These are phyloP conservation scores for Grantiella picta DNA, from an alignment of 2,113 vertebrate species.

Conservation along the genomic window DNA sequence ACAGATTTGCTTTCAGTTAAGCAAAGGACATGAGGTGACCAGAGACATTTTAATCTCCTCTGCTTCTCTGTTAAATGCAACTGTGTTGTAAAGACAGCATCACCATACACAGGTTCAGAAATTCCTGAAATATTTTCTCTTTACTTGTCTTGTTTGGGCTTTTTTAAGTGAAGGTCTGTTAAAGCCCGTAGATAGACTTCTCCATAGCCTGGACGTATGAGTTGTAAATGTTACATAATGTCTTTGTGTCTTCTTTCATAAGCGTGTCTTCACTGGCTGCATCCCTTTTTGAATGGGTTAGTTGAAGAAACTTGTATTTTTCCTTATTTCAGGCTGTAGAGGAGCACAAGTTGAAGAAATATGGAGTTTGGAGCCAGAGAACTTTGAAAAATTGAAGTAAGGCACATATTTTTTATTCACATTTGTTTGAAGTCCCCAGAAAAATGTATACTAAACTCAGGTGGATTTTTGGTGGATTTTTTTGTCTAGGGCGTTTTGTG, in stretches of 20 bases:
- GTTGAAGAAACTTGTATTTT: not conserved
- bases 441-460: not conserved
- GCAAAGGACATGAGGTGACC: not conserved
- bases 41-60: not conserved
- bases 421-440: not conserved
- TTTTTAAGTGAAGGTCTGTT: not conserved
- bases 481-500: not conserved
- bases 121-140: not conserved
- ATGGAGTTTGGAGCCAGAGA: conserved; percentile 97
- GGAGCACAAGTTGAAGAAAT: conserved; percentile 98
- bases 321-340: conserved; percentile 83
- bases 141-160: not conserved
- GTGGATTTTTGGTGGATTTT: not conserved
- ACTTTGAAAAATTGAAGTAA: conserved; percentile 97
- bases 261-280: accelerated
- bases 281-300: not conserved
- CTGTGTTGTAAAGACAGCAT: not conserved
- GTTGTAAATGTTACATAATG: not conserved
- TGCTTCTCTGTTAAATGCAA: not conserved
- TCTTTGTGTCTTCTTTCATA: not conserved
- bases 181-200: not conserved
- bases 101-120: not conserved
- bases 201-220: accelerated
- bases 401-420: not conserved
- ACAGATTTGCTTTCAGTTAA: not conserved